Conservation (phyloP, 1,140 invertebrate species). For the Lepidurus packardi region DNA sequence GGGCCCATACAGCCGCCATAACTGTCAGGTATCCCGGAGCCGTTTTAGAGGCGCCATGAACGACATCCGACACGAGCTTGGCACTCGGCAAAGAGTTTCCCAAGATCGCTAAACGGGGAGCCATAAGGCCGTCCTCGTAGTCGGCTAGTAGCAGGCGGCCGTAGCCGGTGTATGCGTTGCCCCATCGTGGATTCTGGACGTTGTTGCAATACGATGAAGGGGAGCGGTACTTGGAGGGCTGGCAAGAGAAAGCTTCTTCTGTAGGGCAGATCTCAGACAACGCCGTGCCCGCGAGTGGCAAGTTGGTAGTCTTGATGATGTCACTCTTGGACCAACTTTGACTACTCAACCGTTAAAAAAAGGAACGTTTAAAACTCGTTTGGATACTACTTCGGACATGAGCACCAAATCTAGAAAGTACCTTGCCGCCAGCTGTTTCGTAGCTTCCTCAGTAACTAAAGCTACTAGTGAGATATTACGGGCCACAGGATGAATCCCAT, state of each 20-base stretch:
- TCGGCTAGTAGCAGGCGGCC: conserved; percentile 46
- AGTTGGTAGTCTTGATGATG: conserved; percentile 47
- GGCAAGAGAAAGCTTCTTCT: conserved; percentile 47
- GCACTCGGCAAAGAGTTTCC: conserved; percentile 55
- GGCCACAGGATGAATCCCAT: conserved; percentile 45
- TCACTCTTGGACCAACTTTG: conserved; percentile 46
- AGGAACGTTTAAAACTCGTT: not conserved
- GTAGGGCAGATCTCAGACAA: conserved; percentile 46
- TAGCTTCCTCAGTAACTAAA: conserved; percentile 51
- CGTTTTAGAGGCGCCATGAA: conserved; percentile 42
- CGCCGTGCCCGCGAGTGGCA: conserved; percentile 46
- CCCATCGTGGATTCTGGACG: conserved; percentile 50
- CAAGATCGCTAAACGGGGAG: conserved; percentile 38
- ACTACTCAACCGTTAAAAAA: conserved; percentile 39
- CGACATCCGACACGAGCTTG: conserved; percentile 55
- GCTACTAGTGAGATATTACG: conserved; percentile 50
- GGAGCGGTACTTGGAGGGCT: conserved; percentile 43
- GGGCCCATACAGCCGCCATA: conserved; percentile 70
- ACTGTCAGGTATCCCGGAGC: conserved; percentile 52
- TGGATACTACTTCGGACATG: not conserved
- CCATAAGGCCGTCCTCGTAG: conserved; percentile 39
- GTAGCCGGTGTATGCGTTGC: conserved; percentile 49
- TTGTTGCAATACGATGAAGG: conserved; percentile 55
- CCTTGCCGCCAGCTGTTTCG: conserved; percentile 48
- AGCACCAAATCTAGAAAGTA: conserved; percentile 40